Evolutionary conservation across 2,888 invertebrate genomes (phyloP), one percentile per base, ranked within the genome.

Genomic region (Clistopyga incitator): DNA sequence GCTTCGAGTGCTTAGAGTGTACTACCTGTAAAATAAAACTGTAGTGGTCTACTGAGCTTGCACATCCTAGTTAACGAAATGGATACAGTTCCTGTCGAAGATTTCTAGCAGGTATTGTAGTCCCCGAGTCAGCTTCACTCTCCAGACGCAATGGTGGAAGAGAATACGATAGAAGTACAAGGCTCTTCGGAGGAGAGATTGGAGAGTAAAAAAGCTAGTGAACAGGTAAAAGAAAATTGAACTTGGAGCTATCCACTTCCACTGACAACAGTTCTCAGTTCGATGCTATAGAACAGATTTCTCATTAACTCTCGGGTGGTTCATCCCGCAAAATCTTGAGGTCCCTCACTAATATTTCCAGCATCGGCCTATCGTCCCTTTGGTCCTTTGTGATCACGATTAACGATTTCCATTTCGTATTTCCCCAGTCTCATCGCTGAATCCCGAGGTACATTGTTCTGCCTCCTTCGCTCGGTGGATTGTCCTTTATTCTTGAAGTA

Each of bases 321-420:
- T 61, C 50, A 42, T 45, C 6, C 45, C 45, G 54, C 54, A 29
- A 34, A 71, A 71, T 72, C 38, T 65, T 56, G 34, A 25, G 68
- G n/a, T 29, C 15, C 29, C 42, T 25, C 23, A 18, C 61, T 61
- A 70, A 79, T 72, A 79, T 65, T 79, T 65, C 65, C 65, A 45
- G 15, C 64, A 79, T 79, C 72, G 45, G 42, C 54, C 34, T 54
- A 64, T 42, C 38, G 38, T 56, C 4, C 18, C 18, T 15, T n/a
- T 61, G n/a, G 38, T 64, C 38, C 64, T 78, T 78, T 71, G 78
- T 65, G 65, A 72, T 65, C 34, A 13, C 61, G 71, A 79, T 72
- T 72, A 79, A 79, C 72, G 72, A 72, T 79, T 79, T 71, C 42
- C 54, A 72, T 79, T 79, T 71, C 42, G 65, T 34, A 72, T 56